A percentile compares a stretch with the other conserved stretches of the same genome.
phyloP scores from a whole-genome alignment of 2,797 vertebrate species.

The Anabas testudineus region DNA sequence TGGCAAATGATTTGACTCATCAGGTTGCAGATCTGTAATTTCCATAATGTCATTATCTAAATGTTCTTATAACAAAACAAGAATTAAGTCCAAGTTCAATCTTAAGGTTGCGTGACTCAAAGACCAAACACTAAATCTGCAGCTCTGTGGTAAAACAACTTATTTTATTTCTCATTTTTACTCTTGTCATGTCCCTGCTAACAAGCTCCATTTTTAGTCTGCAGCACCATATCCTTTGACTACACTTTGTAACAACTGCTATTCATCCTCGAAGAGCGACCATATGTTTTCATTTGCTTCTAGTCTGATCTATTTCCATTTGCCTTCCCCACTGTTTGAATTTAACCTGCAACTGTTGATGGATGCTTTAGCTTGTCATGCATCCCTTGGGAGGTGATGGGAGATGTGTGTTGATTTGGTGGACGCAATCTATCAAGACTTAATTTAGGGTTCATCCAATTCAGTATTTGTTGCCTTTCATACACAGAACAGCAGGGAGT shows the following conservation, averaged over 20 bases:
- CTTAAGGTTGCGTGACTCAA: background rate
- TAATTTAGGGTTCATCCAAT: constrained; percentile 49
- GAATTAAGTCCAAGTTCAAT: background rate
- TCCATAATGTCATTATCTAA: background rate
- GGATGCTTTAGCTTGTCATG: constrained; percentile 31
- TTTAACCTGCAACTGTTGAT: constrained; percentile 53
- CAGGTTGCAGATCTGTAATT: no score
- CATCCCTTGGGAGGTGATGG: constrained; percentile 36
- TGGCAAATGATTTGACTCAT: no score
- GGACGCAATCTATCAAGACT: constrained; percentile 36
- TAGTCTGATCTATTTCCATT: constrained; percentile 40
- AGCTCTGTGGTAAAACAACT: background rate
- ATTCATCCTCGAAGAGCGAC: background rate
- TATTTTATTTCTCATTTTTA: background rate
- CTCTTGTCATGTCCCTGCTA: background rate
- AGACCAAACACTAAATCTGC: background rate
- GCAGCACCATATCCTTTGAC: background rate
- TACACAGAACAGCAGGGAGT: constrained; percentile 18
- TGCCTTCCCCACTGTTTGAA: constrained; percentile 39
- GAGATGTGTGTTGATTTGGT: constrained; percentile 49
- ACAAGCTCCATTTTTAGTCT: background rate
- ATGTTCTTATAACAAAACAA: background rate
- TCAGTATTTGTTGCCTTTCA: constrained; percentile 14
- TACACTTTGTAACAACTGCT: constrained; percentile 3
- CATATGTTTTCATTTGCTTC: constrained; percentile 39